Base-by-base conservation (phyloP, 37 sponge, comb jelly and placozoan species). In the Axinella damicornis region DNA sequence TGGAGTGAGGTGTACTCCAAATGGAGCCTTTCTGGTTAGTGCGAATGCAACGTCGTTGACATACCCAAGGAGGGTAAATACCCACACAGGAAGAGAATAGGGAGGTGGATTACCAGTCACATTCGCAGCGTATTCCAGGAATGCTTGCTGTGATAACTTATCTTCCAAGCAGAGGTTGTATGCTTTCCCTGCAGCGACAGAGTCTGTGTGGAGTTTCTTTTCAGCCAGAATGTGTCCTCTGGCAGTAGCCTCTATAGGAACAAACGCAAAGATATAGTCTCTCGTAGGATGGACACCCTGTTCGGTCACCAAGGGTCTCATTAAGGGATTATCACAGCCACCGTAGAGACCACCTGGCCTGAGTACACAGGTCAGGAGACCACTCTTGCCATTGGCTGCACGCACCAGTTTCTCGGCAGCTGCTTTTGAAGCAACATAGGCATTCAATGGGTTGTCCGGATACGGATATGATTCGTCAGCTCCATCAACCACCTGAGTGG, bases 161-260 rank as follows among this genome's bases (percentile, higher is more conserved):
- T 40, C 55, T 15, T 76, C 58, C 0, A 32, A 56, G 38, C 58
- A 12, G 0, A 89, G 32, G 71, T 57, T 75, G 58, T 83, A 89
- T 19, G 64, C 89, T n/a, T 78, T 83, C 0, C 89, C 89, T 25
- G 78, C 89, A 0, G 53, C 76, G 31, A 67, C 59, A 15, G 68
- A 41, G 5, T 16, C 84, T 38, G 36, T 33, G 31, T 30, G 17
- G 17, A 83, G 79, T 34, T 77, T 77, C 64, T 89, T 89, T 34
- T 89, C 89, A 4, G 79, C 89, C 0, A 89, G 71, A 20, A 89
- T 22, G 57, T 89, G 83, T 18, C 62, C 83, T 58, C 57, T n/a
- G 2, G 83, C 89, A 60, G 79, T 40, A 31, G 83, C 57, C 13
- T 24, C 54, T 27, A 65, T 31, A 11, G 73, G 30, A 21, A 82